Percentiles rank a stretch among this genome's conserved stretches.
phyloP scores from a whole-genome alignment of 2,888 invertebrate species.

The Ferrisia virgata region DNA sequence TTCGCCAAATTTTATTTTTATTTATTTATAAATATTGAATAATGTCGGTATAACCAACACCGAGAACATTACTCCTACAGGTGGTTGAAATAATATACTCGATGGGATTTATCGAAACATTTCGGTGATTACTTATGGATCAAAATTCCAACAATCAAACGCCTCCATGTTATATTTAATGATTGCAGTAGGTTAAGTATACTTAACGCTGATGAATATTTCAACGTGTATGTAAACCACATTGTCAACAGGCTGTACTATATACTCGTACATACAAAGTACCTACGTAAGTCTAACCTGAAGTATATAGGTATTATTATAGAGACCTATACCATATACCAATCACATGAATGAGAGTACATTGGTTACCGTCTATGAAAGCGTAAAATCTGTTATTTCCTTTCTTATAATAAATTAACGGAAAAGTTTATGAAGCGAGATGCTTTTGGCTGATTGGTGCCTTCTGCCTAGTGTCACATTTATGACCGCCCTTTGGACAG shows the following conservation, averaged over 20 bases:
- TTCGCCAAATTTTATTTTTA: no score
- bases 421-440: conserved; percentile 34
- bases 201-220: not conserved
- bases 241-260: not conserved
- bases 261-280: not conserved
- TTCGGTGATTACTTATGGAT: no score
- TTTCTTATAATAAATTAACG: conserved; percentile 32
- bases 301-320: not conserved
- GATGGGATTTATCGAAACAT: no score
- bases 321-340: not conserved
- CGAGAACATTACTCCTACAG: no score
- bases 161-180: no score
- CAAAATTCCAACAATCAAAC: no score
- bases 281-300: not conserved
- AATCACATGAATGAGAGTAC: conserved; percentile 21
- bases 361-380: conserved; percentile 31
- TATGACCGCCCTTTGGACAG: conserved; percentile 41
- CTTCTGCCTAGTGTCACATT: conserved; percentile 27
- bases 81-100: no score
- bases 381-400: conserved; percentile 16
- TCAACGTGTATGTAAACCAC: not conserved
- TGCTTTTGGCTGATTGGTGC: conserved; percentile 39
- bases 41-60: no score
- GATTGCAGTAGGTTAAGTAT: no score
- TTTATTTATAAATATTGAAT: no score